A percentile compares a stretch with the other conserved stretches of the same genome.
Evolutionary conservation across 2,797 vertebrate genomes (phyloP).

Genomic region (Enteromius afrohamiltoni): DNA sequence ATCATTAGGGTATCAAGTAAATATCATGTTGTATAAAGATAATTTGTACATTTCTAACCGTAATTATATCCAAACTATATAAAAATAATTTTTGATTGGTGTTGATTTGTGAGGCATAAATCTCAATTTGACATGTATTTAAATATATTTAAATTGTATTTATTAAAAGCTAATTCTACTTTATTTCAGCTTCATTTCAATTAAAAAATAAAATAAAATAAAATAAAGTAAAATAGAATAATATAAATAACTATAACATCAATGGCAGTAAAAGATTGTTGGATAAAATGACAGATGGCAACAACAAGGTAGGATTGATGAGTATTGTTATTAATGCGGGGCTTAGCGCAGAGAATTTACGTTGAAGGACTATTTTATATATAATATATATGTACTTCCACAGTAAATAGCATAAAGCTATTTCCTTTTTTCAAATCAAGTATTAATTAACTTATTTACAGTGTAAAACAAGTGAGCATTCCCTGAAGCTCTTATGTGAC

Average conservation of each 20-base stretch:
- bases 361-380: not conserved
- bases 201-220: not conserved
- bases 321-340: not conserved
- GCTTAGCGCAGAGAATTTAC: not conserved
- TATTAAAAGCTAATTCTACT: not conserved
- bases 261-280: not conserved
- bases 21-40: too few relatives aligned
- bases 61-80: too few relatives aligned
- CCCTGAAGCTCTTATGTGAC: conserved; percentile 2
- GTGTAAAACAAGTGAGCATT: conserved; percentile 1
- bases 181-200: not conserved
- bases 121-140: too few relatives aligned
- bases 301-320: not conserved
- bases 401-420: not conserved
- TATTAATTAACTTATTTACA: not conserved
- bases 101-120: too few relatives aligned
- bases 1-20: too few relatives aligned
- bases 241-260: not conserved
- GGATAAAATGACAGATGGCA: not conserved
- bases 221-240: too few relatives aligned
- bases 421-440: not conserved
- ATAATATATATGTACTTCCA: not conserved
- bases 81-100: too few relatives aligned
- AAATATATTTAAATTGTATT: too few relatives aligned
- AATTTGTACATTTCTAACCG: too few relatives aligned